A percentile compares a stretch with the other conserved stretches of the same genome.
Conservation (phyloP, 2,113 vertebrate species). For the Labrus mixtus region DNA sequence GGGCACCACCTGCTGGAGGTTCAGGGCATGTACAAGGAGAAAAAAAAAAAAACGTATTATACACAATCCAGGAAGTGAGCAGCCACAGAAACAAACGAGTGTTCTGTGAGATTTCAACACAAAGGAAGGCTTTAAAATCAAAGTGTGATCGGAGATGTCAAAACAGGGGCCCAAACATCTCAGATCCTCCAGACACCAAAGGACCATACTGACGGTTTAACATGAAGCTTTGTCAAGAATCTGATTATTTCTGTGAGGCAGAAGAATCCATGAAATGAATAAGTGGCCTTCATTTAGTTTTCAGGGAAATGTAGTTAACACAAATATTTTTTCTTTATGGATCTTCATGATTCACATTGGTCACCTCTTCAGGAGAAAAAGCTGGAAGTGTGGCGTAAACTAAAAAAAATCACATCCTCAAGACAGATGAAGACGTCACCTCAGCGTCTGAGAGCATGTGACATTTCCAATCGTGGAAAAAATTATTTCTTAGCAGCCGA, state of each 20-base stretch:
- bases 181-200: neutral
- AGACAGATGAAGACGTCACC: neutral
- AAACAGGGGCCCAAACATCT: neutral
- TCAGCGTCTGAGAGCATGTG: neutral
- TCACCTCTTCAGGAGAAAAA: no score
- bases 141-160: no score
- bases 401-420: no score
- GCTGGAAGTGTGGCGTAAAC: no score
- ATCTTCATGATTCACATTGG: no score
- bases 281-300: no score
- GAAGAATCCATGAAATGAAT: no score
- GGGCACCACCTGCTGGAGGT: slow-evolving; percentile 3
- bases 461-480: neutral
- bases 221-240: no score
- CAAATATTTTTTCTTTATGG: neutral
- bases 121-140: no score
- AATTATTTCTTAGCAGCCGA: neutral
- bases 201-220: neutral
- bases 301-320: no score
- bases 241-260: no score
- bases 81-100: neutral
- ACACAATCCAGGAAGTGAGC: neutral
- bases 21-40: neutral
- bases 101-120: no score
- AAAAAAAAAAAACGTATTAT: neutral